These are phyloP conservation scores for Tyrannus savana DNA, from an alignment of 2,113 vertebrate genomes.

Conservation along the genomic window DNA sequence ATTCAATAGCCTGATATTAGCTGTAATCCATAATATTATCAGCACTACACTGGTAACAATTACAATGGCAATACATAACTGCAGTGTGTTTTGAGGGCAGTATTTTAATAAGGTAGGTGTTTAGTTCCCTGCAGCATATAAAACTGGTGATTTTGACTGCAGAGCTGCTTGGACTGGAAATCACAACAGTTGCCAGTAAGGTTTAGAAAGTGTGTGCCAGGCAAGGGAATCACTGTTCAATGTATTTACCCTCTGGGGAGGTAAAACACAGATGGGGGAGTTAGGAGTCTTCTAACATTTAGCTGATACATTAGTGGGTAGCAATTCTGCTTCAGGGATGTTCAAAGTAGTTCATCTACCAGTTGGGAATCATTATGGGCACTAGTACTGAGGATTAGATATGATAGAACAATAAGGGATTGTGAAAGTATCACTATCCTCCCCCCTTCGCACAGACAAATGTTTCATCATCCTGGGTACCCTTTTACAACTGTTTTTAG, in stretches of 20 bases:
- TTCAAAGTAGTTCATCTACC: constrained; percentile 54
- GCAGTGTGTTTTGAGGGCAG: constrained; percentile 50
- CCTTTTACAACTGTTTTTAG: background rate
- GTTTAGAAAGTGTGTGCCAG: constrained; percentile 78
- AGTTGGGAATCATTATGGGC: constrained; percentile 29
- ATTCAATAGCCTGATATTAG: constrained; percentile 59
- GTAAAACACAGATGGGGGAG: constrained; percentile 82
- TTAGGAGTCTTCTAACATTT: constrained; percentile 75
- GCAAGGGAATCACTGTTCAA: constrained; percentile 75
- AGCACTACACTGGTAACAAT: constrained; percentile 46
- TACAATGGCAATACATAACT: constrained; percentile 37
- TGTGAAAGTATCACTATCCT: background rate
- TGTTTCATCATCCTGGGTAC: background rate
- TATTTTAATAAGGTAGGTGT: constrained; percentile 71
- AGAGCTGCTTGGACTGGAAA: constrained; percentile 77
- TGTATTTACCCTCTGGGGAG: constrained; percentile 80
- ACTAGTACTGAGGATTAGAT: constrained; percentile 33
- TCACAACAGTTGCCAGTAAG: constrained; percentile 75
- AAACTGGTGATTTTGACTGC: constrained; percentile 72
- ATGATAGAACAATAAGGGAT: constrained; percentile 46
- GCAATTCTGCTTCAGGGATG: constrained; percentile 64
- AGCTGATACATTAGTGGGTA: constrained; percentile 74
- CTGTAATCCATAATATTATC: constrained; percentile 60
- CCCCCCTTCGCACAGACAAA: background rate
- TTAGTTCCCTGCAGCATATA: constrained; percentile 64